Evolutionary conservation across 2,888 invertebrate genomes (phyloP), one percentile per base, ranked within the genome.

Genomic region (Chymomyza caudatula): DNA sequence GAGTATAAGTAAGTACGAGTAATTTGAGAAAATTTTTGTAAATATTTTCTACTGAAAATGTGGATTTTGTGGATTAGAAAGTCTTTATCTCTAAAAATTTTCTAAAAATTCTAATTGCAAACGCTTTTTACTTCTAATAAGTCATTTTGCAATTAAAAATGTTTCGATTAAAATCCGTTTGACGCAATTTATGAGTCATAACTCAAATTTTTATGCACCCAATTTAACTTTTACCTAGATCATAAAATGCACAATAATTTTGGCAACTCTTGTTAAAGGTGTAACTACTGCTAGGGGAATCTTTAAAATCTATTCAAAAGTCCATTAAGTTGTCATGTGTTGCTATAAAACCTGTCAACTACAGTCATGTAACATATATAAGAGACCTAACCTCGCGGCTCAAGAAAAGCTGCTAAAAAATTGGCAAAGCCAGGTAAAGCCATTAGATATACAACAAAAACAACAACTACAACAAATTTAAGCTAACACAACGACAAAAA

Each of bases 401-500:
- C 11, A 37, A 37, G 29, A 37, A 37, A 37, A 37, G 29, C 11
- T 37, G 29, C 29, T 37, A 37, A 37, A 29, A 37, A 13, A 43
- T 22, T 11, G 43, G 37, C 20, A 58, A 22, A 4, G 17, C 20
- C 13, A 58, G 25, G 25, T n/a, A n/a, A n/a, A 17, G 58, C n/a
- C 29, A 37, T 43, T 56, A 47, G 47, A 23, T 47, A 49, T 11
- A 22, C 6, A 58, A n/a, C 22, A 44, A 44, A 8, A 60, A 60
- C 4, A 23, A 43, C 42, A 54, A 37, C 29, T 37, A 37, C 11
- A 37, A 8, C 29, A 37, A 37, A 37, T 37, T 37, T 37, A 37
- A 37, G 29, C 29, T 37, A 37, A 54, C 15, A 44, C 54, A 61
- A 47, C 11, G 20, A 17, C 43, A 43, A 23, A 11, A 47, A n/a